A percentile compares a stretch with the other conserved stretches of the same genome.
phyloP scores from a whole-genome alignment of 2,888 invertebrate species.

The Chrysotoxum bicinctum region DNA sequence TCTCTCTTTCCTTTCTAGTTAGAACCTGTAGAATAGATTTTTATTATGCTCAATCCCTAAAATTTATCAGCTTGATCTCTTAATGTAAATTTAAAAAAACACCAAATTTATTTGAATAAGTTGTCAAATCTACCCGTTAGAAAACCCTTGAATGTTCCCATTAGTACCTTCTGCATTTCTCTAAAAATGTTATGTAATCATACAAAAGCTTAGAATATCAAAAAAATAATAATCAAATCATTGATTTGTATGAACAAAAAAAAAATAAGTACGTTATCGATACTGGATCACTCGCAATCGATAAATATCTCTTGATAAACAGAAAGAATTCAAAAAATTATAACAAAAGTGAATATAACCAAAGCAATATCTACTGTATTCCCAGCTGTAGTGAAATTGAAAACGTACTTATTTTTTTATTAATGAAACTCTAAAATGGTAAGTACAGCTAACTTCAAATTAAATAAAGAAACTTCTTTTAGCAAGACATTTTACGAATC shows the following conservation, averaged over 20 bases:
- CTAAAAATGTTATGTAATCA: background rate
- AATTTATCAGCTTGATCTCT: background rate
- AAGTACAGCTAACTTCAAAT: background rate
- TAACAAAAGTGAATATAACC: background rate
- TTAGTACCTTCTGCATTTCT: background rate
- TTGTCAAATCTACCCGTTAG: background rate
- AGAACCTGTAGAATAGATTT: background rate
- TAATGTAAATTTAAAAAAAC: background rate
- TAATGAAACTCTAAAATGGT: background rate
- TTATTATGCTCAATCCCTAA: background rate
- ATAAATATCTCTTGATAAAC: too few species aligned
- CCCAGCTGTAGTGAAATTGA: background rate
- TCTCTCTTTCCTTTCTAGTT: background rate
- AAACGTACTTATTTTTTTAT: background rate
- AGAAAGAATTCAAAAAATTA: background rate
- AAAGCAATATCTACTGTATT: background rate
- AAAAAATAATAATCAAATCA: background rate
- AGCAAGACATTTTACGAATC: background rate
- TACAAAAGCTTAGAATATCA: background rate
- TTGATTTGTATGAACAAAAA: background rate
- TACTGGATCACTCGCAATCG: too few species aligned
- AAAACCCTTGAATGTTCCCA: background rate
- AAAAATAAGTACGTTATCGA: background rate
- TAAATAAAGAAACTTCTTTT: background rate
- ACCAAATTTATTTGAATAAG: background rate